phyloP scores from a whole-genome alignment of 2,113 vertebrate genomes.

The Solea solea region DNA sequence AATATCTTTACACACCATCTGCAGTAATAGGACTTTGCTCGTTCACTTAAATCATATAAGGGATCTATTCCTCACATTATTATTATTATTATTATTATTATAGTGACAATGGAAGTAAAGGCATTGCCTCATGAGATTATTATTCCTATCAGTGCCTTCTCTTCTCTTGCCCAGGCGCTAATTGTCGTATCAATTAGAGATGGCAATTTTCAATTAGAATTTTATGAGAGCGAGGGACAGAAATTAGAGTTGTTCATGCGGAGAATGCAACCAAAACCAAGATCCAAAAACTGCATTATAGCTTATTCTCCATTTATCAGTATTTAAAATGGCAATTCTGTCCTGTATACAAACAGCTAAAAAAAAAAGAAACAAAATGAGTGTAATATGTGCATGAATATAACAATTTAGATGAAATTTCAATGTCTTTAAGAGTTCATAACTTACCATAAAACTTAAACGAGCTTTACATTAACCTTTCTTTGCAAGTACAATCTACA shows the following conservation, averaged over 20 bases:
- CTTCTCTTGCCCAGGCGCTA: conserved; percentile 31
- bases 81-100: conserved; percentile 26
- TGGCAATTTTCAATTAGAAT: conserved; percentile 58
- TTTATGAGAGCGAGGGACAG: conserved; percentile 44
- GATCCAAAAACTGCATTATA: conserved; percentile 7
- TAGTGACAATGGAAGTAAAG: conserved; percentile 56
- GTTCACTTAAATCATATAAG: conserved; percentile 50
- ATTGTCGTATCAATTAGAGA: conserved; percentile 60
- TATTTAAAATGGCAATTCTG: too few species aligned
- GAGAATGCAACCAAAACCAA: not conserved
- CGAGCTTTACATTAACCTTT: too few species aligned
- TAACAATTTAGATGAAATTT: too few species aligned
- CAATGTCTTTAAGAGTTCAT: too few species aligned
- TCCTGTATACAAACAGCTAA: too few species aligned
- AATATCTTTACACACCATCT: conserved; percentile 60
- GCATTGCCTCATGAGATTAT: conserved; percentile 48
- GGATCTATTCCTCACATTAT: conserved; percentile 39
- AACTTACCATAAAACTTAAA: too few species aligned
- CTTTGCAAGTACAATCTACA: too few species aligned
- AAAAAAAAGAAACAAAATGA: too few species aligned
- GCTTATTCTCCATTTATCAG: not conserved
- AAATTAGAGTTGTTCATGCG: conserved; percentile 23
- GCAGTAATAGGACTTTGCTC: conserved; percentile 38
- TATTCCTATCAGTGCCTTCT: conserved; percentile 45
- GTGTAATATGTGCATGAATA: too few species aligned